phyloP scores from a whole-genome alignment of 2,113 vertebrate genomes.

The Embiotoca jacksoni region DNA sequence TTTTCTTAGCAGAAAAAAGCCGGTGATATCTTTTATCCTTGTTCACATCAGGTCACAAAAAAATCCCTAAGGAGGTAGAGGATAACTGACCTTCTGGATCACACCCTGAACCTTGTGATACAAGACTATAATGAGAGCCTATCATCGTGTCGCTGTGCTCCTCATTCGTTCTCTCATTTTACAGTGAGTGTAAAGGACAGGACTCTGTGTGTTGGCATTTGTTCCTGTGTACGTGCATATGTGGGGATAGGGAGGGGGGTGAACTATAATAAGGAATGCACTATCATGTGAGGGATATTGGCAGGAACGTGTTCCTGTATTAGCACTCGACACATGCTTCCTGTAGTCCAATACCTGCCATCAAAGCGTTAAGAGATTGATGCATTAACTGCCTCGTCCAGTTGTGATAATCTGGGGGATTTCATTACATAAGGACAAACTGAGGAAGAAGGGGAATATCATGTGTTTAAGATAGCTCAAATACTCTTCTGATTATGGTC shows the following conservation, averaged over 20 bases:
- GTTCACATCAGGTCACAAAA: no score
- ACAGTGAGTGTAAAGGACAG: constrained; percentile 32
- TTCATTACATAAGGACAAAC: not conserved
- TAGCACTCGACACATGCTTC: constrained; percentile 3
- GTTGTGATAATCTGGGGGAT: not conserved
- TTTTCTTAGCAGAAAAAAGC: no score
- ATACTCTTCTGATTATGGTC: not conserved
- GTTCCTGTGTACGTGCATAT: constrained; percentile 12
- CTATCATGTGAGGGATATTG: constrained; percentile 68
- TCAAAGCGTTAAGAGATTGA: not conserved
- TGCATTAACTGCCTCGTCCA: not conserved
- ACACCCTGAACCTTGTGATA: constrained; percentile 53
- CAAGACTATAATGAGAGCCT: constrained; percentile 50
- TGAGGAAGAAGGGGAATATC: not conserved
- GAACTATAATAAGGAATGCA: constrained; percentile 54
- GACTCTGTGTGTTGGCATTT: constrained; percentile 16
- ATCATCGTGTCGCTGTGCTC: constrained; percentile 1
- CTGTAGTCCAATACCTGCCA: not conserved
- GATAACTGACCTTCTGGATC: constrained; percentile 37
- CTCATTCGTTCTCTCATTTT: constrained; percentile 44
- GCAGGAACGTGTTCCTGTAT: constrained; percentile 28
- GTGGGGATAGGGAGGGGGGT: not conserved
- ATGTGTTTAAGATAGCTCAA: not conserved
- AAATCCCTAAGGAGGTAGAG: not conserved
- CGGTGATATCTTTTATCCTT: no score